Evolutionary conservation across 2,797 vertebrate genomes (phyloP), one percentile per base, ranked within the genome.

Genomic region (Parambassis ranga): DNA sequence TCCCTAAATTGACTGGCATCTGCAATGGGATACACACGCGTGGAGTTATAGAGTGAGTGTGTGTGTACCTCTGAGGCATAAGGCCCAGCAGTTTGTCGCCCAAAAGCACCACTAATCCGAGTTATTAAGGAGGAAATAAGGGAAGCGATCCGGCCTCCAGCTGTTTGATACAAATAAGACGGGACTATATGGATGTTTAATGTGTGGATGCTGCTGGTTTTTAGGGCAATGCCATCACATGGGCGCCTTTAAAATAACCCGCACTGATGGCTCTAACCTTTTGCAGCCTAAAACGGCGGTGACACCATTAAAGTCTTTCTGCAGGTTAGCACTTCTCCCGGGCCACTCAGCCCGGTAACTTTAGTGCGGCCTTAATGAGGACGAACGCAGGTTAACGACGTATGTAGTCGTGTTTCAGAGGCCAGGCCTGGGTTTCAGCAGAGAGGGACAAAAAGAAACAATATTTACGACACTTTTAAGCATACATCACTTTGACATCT

Each of bases 401-500:
- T 73, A 49, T 84, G 87, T 89, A 83, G 71, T 79, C 79, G 61
- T 84, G 87, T 88, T 88, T 86, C 82, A 87, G 76, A 79, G 87
- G 82, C 71, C 86, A 47, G 60, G 58, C 55, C 67, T 7, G 65
- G 71, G 77, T 60, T 79, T 71, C 71, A 72, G 65, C 55, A 57
- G 46, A 82, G 70, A 81, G 67, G 71, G 84, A 85, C 87, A 82
- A 66, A 79, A 87, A 86, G 71, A 71, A 86, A 85, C 81, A 78
- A 88, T 90, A 90, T 93, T 92, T 91, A 92, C 81, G 87, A 90
- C 82, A 74, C 81, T 81, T 87, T 87, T 77, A 85, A 70, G 85
- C 90, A 91, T 92, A 87, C 82, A 93, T 93, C 92, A 92, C 85
- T 77, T 80, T 91, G 89, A 90, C 91, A 86, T 87, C 71, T 87